Evolutionary conservation across 2,797 vertebrate species (phyloP).

Genomic region (Galago senegalensis): DNA sequence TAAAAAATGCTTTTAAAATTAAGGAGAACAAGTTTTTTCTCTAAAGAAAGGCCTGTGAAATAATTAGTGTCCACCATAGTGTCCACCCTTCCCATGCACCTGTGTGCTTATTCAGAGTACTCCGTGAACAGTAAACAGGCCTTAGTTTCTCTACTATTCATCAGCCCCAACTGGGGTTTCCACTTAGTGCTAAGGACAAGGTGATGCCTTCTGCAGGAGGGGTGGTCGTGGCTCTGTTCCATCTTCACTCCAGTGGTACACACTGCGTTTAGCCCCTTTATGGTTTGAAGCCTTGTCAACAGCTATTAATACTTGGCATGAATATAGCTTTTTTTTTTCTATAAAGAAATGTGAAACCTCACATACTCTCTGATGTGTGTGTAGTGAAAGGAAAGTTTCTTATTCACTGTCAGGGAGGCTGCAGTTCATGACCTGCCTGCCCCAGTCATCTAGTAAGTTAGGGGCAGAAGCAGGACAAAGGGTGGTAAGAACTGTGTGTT

Average conservation of each 20-base stretch:
- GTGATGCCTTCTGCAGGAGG: rapidly evolving
- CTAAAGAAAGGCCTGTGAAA: background rate
- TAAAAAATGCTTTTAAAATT: conserved; percentile 43
- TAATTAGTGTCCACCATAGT: background rate
- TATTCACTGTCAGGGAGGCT: background rate
- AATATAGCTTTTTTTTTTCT: background rate
- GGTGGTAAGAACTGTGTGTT: background rate
- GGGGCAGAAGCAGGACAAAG: background rate
- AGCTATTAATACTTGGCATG: background rate
- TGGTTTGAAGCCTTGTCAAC: background rate
- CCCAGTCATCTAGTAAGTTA: background rate
- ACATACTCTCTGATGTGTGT: background rate
- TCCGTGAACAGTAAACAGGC: background rate
- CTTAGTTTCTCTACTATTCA: background rate
- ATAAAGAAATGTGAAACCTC: background rate
- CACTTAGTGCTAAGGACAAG: background rate
- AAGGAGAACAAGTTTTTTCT: background rate
- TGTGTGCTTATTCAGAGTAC: background rate
- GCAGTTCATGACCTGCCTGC: background rate
- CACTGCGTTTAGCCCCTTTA: background rate
- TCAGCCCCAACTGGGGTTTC: rapidly evolving
- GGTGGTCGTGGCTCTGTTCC: rapidly evolving
- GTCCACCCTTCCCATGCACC: rapidly evolving
- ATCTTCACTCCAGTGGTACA: rapidly evolving
- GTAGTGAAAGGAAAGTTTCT: background rate